Evolutionary conservation across 2,113 vertebrate genomes (phyloP).

Genomic region (Cromileptes altivelis): DNA sequence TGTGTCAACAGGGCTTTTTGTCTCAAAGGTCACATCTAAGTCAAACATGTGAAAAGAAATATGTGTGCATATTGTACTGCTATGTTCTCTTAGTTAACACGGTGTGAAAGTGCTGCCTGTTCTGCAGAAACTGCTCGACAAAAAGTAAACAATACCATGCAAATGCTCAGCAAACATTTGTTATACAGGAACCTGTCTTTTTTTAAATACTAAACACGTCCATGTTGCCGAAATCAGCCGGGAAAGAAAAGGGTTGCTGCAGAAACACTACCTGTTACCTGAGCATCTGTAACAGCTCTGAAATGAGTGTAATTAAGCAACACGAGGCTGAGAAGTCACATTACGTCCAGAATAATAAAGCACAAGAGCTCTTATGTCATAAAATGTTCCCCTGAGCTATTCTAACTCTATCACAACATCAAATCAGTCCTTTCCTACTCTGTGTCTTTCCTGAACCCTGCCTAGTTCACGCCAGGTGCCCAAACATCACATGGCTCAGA

Average conservation of each 20-base stretch:
- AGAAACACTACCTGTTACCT: constrained; percentile 43
- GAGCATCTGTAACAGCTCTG: constrained; percentile 36
- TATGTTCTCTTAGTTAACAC: background rate
- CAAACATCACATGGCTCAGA: constrained; percentile 54
- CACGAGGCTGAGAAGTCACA: background rate
- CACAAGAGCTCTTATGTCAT: constrained; percentile 32
- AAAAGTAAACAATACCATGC: constrained; percentile 51
- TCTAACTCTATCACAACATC: background rate
- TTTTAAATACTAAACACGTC: background rate
- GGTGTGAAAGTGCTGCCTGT: constrained; percentile 48
- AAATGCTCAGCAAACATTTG: constrained; percentile 48
- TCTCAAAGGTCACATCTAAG: constrained; percentile 81
- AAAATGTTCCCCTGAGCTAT: background rate
- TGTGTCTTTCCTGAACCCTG: constrained; percentile 27
- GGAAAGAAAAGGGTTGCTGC: background rate
- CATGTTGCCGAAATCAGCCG: background rate
- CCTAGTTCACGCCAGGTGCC: constrained; percentile 35
- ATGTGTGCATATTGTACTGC: constrained; percentile 24
- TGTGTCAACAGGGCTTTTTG: constrained; percentile 77
- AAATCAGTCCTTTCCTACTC: constrained; percentile 10
- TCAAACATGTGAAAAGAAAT: constrained; percentile 68
- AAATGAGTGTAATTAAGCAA: constrained; percentile 43
- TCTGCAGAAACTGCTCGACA: constrained; percentile 37
- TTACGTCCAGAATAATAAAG: background rate
- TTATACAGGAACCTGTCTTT: background rate